Evolutionary conservation across 1,140 invertebrate genomes (phyloP).

Genomic region (Drosophila lacteicornis): DNA sequence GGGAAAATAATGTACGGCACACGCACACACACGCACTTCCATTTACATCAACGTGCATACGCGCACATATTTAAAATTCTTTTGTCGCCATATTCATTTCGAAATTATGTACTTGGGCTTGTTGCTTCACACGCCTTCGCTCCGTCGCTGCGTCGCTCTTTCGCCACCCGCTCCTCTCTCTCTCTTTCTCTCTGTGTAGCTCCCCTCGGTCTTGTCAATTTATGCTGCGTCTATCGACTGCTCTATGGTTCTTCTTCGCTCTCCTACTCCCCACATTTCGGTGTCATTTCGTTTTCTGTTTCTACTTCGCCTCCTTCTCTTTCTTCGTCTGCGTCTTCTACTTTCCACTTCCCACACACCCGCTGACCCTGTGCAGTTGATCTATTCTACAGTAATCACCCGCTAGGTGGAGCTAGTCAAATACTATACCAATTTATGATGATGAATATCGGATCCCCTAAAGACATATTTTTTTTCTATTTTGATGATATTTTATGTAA

Average conservation of each 20-base stretch:
- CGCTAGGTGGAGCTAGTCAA: not conserved
- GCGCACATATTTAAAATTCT: constrained; percentile 77
- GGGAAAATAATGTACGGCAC: constrained; percentile 49
- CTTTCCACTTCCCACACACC: constrained; percentile 5
- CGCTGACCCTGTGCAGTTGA: constrained; percentile 64
- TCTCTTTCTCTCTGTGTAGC: not conserved
- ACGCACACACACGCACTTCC: constrained; percentile 14
- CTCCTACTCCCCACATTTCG: constrained; percentile 5
- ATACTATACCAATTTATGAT: too few species aligned
- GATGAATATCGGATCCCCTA: too few species aligned
- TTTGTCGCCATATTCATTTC: constrained; percentile 79
- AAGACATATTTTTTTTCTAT: too few species aligned
- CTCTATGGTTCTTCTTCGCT: constrained; percentile 17
- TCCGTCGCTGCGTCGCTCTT: constrained; percentile 57
- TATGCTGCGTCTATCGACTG: constrained; percentile 58
- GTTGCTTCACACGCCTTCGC: constrained; percentile 71
- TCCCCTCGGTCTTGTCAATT: constrained; percentile 50
- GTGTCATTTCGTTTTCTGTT: constrained; percentile 45
- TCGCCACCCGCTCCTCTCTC: constrained; percentile 9
- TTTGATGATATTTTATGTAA: too few species aligned
- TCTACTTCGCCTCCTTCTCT: not conserved
- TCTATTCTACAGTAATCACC: not conserved
- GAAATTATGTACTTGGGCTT: constrained; percentile 78
- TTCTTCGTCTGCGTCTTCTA: constrained; percentile 4
- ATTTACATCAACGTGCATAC: constrained; percentile 21